Conservation (phyloP, 2,888 invertebrate genomes). For the Tyria jacobaeae region DNA sequence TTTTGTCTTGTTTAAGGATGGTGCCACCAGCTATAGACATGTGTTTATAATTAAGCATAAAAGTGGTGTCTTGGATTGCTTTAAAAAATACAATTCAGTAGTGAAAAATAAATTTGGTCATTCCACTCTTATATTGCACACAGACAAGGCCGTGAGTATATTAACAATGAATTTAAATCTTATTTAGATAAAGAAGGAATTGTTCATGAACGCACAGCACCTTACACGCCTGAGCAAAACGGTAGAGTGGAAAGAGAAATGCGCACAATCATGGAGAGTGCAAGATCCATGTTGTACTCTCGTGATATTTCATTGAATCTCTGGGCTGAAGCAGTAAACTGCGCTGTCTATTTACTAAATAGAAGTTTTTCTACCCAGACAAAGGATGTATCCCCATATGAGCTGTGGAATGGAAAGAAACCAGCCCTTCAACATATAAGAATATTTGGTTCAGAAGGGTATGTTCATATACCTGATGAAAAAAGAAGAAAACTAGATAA, state of each 20-base stretch:
- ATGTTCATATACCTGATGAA: slow-evolving; percentile 56
- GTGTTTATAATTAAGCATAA: slow-evolving; percentile 40
- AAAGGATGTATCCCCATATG: slow-evolving; percentile 44
- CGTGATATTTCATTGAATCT: slow-evolving; percentile 39
- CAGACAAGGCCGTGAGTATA: slow-evolving; percentile 41
- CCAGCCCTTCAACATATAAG: slow-evolving; percentile 36
- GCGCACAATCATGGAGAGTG: slow-evolving; percentile 53
- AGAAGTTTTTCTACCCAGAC: slow-evolving; percentile 52
- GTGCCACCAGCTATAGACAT: slow-evolving; percentile 20
- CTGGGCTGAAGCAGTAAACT: slow-evolving; percentile 66
- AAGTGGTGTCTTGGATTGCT: slow-evolving; percentile 30
- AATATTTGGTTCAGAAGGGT: slow-evolving; percentile 52
- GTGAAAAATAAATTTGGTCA: slow-evolving; percentile 26
- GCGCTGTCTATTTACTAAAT: slow-evolving; percentile 59
- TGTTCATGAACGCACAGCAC: slow-evolving; percentile 49
- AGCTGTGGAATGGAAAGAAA: slow-evolving; percentile 51
- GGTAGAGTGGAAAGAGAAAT: slow-evolving; percentile 55
- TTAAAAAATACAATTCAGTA: slow-evolving; percentile 31
- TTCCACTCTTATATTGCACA: slow-evolving; percentile 25
- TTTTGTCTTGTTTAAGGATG: slow-evolving; percentile 42
- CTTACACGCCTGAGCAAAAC: slow-evolving; percentile 56
- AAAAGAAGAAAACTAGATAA: slow-evolving; percentile 30
- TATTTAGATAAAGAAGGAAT: slow-evolving; percentile 44
- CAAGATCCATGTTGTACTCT: slow-evolving; percentile 50
- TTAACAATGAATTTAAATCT: slow-evolving; percentile 28